phyloP scores from a whole-genome alignment of 1,140 invertebrate genomes.

The Chlorops oryzae region DNA sequence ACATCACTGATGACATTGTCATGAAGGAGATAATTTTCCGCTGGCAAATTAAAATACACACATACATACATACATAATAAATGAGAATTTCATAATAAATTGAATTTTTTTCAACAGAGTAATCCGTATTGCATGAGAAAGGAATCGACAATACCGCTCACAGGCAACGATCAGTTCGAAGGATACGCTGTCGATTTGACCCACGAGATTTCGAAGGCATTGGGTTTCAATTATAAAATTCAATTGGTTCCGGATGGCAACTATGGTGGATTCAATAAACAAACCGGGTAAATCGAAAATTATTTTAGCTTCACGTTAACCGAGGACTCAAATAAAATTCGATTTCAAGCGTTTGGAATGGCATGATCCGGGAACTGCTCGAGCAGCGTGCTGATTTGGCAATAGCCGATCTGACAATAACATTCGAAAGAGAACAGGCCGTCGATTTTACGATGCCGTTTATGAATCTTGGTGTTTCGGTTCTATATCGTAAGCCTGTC shows the following conservation, averaged over 20 bases:
- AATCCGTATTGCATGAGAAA: conserved; percentile 88
- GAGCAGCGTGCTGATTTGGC: conserved; percentile 87
- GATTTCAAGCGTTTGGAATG: conserved; percentile 75
- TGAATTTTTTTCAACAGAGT: conserved; percentile 59
- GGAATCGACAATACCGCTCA: conserved; percentile 69
- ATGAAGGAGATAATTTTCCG: too few species aligned
- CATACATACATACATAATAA: not conserved
- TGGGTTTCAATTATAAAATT: conserved; percentile 88
- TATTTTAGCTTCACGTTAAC: not conserved
- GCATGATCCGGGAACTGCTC: conserved; percentile 86
- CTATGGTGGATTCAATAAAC: conserved; percentile 71
- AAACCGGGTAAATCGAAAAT: conserved; percentile 49
- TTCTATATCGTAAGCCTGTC: conserved; percentile 85
- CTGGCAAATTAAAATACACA: too few species aligned
- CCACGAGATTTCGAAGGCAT: conserved; percentile 76
- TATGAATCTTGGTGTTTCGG: conserved; percentile 91
- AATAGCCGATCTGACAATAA: conserved; percentile 90
- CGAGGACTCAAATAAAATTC: not conserved
- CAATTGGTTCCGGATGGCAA: conserved; percentile 71
- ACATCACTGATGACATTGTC: too few species aligned
- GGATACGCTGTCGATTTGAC: conserved; percentile 84
- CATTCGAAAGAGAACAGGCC: conserved; percentile 76
- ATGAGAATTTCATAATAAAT: not conserved
- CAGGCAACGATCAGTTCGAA: conserved; percentile 82
- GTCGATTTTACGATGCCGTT: conserved; percentile 95